Percentiles rank a stretch among this genome's conserved stretches.
Evolutionary conservation across 2,888 invertebrate species (phyloP).

Genomic region (Cheilosia vernalis): DNA sequence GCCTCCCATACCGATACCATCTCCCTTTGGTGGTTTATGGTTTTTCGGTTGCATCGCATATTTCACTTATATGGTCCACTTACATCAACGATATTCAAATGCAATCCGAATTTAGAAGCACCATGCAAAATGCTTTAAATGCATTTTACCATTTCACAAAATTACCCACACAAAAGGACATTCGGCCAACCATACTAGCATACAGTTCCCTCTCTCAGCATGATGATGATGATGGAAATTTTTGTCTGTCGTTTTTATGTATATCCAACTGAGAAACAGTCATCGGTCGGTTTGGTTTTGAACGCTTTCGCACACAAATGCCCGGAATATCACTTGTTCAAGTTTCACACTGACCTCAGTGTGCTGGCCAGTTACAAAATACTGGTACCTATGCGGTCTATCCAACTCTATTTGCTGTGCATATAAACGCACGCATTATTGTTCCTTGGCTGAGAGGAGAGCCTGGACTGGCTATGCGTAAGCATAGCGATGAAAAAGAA

Average conservation of each 20-base stretch:
- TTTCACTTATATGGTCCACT: conserved; percentile 66
- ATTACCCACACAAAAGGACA: conserved; percentile 67
- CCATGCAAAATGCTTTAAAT: conserved; percentile 67
- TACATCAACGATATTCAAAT: conserved; percentile 69
- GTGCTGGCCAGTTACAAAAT: conserved; percentile 10
- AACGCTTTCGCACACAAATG: conserved; percentile 44
- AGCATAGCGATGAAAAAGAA: too few species aligned
- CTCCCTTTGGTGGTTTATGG: conserved; percentile 30
- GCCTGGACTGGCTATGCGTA: too few species aligned
- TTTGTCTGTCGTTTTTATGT: conserved; percentile 1
- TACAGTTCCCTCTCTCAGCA: conserved; percentile 20
- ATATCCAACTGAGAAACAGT: conserved; percentile 20
- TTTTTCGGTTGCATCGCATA: conserved; percentile 53
- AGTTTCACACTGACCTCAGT: conserved; percentile 45
- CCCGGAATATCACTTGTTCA: conserved; percentile 44
- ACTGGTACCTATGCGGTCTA: too few species aligned
- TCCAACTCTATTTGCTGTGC: not conserved
- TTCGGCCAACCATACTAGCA: conserved; percentile 19
- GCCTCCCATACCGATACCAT: conserved; percentile 9
- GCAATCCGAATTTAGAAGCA: conserved; percentile 35
- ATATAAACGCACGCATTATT: conserved; percentile 12
- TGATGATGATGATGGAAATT: conserved; percentile 54
- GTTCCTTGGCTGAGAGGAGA: not conserved
- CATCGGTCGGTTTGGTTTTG: not conserved
- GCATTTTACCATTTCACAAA: conserved; percentile 62